Base-by-base conservation (phyloP, 2,797 vertebrate species). In the Adelosebastes latens region DNA sequence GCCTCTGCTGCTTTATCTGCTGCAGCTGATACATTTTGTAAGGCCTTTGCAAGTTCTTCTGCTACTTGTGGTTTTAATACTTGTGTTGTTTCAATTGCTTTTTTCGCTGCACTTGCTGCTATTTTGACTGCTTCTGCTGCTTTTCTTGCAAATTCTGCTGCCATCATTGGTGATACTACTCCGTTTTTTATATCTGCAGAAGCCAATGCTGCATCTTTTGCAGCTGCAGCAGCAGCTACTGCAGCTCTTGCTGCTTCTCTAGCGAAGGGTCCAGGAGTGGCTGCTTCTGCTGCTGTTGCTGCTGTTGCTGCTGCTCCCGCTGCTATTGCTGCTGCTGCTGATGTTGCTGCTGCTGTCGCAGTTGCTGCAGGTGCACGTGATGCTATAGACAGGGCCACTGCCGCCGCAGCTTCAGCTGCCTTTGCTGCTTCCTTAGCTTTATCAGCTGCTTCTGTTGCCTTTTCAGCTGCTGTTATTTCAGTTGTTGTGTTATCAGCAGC, bases 201-300 rank as follows among this genome's bases (percentile, higher is more conserved):
- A 8, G 66, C 77, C 3, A 2, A 0, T 2, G 78, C 75, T 74
- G 74, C 70, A 0, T 49, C 4, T 8, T 58, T 0, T 6, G 85
- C 65, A 12, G 66, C 77, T 2, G 11, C 24, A 8, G 71, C 71
- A 8, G 71, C 67, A 20, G 74, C 78, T 16, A 29, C 16, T 58
- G 46, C 22, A 18, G 63, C 36, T 10, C 1, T 11, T 42, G n/a
- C 24, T 56, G 61, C 49, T 65, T 4, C 13, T 29, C 2, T 12
- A 16, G 62, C 39, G 1, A 8, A 0, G 4, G 32, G 29, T 4
- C 31, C 42, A 32, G 62, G 6, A 1, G 24, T 9, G 8, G 34
- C 27, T 25, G 32, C 52, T 29, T 24, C 12, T 16, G 13, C 20
- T 16, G 13, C 25, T 4, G 62, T 18, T 14, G 62, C 27, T 46